Evolutionary conservation across 2,888 invertebrate genomes (phyloP), one percentile per base, ranked within the genome.

Genomic region (Aphidius colemani): DNA sequence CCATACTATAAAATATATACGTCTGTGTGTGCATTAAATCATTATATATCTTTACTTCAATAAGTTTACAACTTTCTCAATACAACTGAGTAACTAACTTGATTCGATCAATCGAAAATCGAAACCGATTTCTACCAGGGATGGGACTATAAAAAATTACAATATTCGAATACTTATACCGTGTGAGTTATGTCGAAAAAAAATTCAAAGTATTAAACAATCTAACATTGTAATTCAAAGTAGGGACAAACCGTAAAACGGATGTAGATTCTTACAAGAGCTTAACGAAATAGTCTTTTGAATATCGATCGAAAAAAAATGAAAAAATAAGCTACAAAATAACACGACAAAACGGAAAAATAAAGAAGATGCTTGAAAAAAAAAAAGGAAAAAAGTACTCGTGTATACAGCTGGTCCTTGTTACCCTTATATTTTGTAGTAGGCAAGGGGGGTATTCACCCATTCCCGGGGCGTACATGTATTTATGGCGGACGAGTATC

Each of bases 401-500:
- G 30, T 30, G 30, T 30, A 30, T 68, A 62, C 68, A 69, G 67
- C 66, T 66, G 67, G 66, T 65, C 65, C 68, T 67, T 67, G 71
- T 69, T 69, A 65, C 65, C 65, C 68, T 66, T 67, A 67, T 66
- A 70, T 67, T 69, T 64, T 63, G 65, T 67, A 53, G 43, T 39
- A 46, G 63, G 64, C 58, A 62, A 60, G 57, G 58, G 65, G 66
- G 64, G 64, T 67, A 63, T 66, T 66, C 58, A 64, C 65, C 68
- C 70, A 69, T 69, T 66, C 30, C 30, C 30, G 30, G 30, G 30
- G 30, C 30, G 30, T 30, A 63, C 65, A 64, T 61, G 65, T 70
- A 69, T 70, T 70, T 69, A 70, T 69, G 68, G 66, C 61, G 61
- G 66, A 68, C 67, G 50, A 62, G 68, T 65, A 67, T 67, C 67